Base-by-base conservation (phyloP, 2,888 invertebrate genomes). In the Sminthurinus aureus region DNA sequence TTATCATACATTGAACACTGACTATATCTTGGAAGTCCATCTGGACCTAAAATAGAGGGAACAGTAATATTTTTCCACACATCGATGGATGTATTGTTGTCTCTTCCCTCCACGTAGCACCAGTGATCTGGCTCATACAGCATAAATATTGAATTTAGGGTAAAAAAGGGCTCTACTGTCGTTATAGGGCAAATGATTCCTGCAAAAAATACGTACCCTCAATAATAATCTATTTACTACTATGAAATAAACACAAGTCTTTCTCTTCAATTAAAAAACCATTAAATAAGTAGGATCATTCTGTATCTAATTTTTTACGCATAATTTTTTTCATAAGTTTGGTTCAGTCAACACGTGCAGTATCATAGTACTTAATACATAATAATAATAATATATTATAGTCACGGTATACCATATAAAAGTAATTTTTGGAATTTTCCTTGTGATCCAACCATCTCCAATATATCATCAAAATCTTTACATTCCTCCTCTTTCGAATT, bases 51-150 rank as follows among this genome's bases (percentile, higher is more conserved):
- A 51, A 75, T 51, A 92, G 89, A 91, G 64, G 93, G 93, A 87
- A 93, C 89, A 15, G 92, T 92, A 13, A 92, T 83, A 58, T 90
- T 89, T 85, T 91, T 91, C 92, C 93, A 93, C 85, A 92, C 89
- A 9, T 91, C 90, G 2, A 73, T 66, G 0, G 67, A 64, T 1
- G 73, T 74, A 9, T 15, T 13, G 50, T 58, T 81, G 15, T 71
- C 26, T 74, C 91, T 91, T 50, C 93, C 92, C 0, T 92, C 91
- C 20, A 93, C 92, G 79, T 90, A 89, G 86, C 93, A 93, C 92
- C 92, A 92, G 89, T 93, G 93, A 73, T 87, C 83, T 0, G 86
- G 87, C 81, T 86, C 87, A 22, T 77, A 85, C 8, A 87, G 66
- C 86, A 87, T 85, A 52, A 87, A 87, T 11, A 87, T 38, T 13